phyloP scores from a whole-genome alignment of 2,888 invertebrate species.

The Pemphredon lugubris region DNA sequence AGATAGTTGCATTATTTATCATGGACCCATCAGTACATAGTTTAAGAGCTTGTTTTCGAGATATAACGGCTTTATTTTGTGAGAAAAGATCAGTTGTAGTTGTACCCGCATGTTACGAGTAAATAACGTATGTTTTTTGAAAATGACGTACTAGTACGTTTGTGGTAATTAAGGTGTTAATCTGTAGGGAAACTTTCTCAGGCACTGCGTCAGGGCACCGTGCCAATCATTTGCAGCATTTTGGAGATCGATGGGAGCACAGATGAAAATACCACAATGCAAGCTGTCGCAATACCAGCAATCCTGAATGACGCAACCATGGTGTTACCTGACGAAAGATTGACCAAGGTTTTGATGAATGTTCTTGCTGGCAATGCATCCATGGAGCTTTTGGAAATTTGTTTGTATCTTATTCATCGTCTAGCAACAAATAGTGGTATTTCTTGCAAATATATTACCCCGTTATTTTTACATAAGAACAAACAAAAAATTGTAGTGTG shows the following conservation, averaged over 20 bases:
- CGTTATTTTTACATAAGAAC: background rate
- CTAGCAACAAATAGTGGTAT: slow-evolving; percentile 90
- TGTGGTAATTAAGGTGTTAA: slow-evolving; percentile 31
- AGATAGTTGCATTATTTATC: too few relatives aligned
- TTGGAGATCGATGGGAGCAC: slow-evolving; percentile 79
- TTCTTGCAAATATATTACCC: background rate
- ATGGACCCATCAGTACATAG: too few relatives aligned
- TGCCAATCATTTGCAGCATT: slow-evolving; percentile 81
- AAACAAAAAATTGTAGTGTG: too few relatives aligned
- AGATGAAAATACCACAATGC: slow-evolving; percentile 82
- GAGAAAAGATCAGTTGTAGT: too few relatives aligned
- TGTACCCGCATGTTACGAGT: too few relatives aligned
- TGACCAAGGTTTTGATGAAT: slow-evolving; percentile 85
- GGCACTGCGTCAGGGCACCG: slow-evolving; percentile 81
- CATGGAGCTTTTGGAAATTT: slow-evolving; percentile 88
- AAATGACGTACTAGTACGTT: slow-evolving; percentile 18
- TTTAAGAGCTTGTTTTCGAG: too few relatives aligned
- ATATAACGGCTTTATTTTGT: too few relatives aligned
- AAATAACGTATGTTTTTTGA: too few relatives aligned
- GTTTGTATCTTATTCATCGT: slow-evolving; percentile 88
- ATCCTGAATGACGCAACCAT: slow-evolving; percentile 81
- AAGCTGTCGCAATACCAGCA: slow-evolving; percentile 82
- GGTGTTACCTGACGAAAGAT: slow-evolving; percentile 82
- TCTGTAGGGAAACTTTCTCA: slow-evolving; percentile 60
- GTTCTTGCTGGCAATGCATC: slow-evolving; percentile 86